A percentile compares a stretch with the other conserved stretches of the same genome.
Evolutionary conservation across 2,113 vertebrate genomes (phyloP).

Genomic region (Pycnonotus jocosus): DNA sequence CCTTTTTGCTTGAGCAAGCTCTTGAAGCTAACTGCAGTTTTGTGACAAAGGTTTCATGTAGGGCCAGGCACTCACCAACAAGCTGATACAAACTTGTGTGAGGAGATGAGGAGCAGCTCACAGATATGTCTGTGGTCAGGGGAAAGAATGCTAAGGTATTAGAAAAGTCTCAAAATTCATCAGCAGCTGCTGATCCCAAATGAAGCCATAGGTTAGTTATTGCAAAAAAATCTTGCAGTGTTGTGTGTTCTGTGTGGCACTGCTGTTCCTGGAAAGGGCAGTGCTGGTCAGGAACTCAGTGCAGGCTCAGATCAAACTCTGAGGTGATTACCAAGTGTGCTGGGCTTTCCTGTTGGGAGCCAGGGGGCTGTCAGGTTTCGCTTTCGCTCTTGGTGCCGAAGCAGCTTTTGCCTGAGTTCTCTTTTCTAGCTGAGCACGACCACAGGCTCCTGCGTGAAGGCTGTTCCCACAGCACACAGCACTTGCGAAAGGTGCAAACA

Average conservation of each 20-base stretch:
- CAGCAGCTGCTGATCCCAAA: not conserved
- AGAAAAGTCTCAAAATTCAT: not conserved
- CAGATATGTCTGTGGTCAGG: not conserved
- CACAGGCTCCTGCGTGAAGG: not conserved
- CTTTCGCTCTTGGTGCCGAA: not conserved
- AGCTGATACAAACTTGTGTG: not conserved
- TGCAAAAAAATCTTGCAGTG: not conserved
- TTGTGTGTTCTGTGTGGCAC: not conserved
- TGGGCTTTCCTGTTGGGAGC: not conserved
- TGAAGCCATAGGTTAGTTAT: not conserved
- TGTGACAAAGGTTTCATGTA: not conserved
- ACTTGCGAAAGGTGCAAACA: accelerated
- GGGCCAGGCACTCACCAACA: not conserved
- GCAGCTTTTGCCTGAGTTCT: not conserved
- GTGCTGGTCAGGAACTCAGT: accelerated
- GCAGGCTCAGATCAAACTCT: not conserved
- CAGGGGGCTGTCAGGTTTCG: not conserved
- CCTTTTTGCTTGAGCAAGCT: not conserved
- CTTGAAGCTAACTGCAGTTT: not conserved
- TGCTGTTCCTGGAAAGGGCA: accelerated
- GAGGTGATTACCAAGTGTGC: not conserved
- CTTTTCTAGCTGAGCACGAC: not conserved
- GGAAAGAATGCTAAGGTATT: not conserved
- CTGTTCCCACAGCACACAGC: not conserved
- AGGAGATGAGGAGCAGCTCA: not conserved